These are phyloP conservation scores for Drusus annulatus DNA, from an alignment of 1,140 invertebrate genomes.

Conservation along the genomic window DNA sequence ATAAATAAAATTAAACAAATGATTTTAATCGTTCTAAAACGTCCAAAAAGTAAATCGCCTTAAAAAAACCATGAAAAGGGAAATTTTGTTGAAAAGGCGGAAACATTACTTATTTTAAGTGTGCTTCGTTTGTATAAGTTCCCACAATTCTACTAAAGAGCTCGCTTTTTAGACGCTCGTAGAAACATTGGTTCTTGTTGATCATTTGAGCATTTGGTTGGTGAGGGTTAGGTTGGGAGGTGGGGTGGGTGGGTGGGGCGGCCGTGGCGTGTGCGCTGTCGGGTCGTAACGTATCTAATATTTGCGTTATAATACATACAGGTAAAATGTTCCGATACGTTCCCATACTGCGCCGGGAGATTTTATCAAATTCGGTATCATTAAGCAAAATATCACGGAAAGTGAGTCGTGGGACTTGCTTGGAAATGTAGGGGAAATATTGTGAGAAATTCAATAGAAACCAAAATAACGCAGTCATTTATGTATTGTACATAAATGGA, in stretches of 20 bases:
- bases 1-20: too few species aligned
- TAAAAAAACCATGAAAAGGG: too few species aligned
- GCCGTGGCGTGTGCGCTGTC: neutral
- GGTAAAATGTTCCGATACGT: neutral
- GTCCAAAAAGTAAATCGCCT: too few species aligned
- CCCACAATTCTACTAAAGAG: too few species aligned
- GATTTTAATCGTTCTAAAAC: too few species aligned
- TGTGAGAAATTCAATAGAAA: neutral
- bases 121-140: too few species aligned
- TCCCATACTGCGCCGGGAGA: neutral
- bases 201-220: neutral
- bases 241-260: neutral
- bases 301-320: slow-evolving; percentile 25
- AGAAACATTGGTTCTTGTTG: neutral
- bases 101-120: too few species aligned
- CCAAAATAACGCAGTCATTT: neutral
- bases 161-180: too few species aligned
- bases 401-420: neutral
- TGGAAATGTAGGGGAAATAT: neutral
- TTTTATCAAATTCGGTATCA: slow-evolving; percentile 23
- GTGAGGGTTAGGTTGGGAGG: neutral
- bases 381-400: slow-evolving; percentile 15
- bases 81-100: too few species aligned
- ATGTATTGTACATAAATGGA: too few species aligned
- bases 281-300: slow-evolving; percentile 18